Evolutionary conservation across 2,113 vertebrate genomes (phyloP).

Genomic region (Atlantisia rogersi): DNA sequence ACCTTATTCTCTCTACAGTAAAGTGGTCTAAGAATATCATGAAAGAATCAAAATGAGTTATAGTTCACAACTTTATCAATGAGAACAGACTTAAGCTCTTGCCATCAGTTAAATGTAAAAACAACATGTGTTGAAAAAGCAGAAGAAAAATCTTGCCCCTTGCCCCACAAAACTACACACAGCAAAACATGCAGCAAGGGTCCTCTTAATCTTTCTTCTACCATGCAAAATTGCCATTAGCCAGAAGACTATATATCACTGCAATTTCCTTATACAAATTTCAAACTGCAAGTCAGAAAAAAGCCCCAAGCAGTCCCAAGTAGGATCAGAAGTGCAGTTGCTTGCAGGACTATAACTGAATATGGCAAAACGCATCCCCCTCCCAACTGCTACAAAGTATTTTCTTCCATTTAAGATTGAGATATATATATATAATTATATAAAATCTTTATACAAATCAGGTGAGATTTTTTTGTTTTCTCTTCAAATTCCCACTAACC

Average conservation of each 20-base stretch:
- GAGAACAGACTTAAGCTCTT: background rate
- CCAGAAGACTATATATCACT: background rate
- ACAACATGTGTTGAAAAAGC: fast-evolving
- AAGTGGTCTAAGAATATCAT: background rate
- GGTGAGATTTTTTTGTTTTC: background rate
- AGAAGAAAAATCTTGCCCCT: background rate
- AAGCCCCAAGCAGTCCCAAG: background rate
- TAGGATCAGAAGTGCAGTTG: background rate
- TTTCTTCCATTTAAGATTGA: background rate
- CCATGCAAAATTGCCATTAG: background rate
- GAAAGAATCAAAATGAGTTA: background rate
- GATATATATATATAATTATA: too few species aligned
- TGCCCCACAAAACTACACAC: background rate
- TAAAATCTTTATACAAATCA: background rate
- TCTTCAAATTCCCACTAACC: conserved; percentile 75
- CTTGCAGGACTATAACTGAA: background rate
- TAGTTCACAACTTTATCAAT: background rate
- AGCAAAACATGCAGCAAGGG: background rate
- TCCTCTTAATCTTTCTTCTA: background rate
- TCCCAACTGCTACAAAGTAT: background rate
- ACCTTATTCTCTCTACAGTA: background rate
- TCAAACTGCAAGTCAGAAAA: background rate
- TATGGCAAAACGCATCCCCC: background rate
- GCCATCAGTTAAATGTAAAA: background rate
- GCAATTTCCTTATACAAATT: background rate